A percentile compares a stretch with the other conserved stretches of the same genome.
Evolutionary conservation across 2,888 invertebrate species (phyloP).

Genomic region (Spodoptera littoralis): DNA sequence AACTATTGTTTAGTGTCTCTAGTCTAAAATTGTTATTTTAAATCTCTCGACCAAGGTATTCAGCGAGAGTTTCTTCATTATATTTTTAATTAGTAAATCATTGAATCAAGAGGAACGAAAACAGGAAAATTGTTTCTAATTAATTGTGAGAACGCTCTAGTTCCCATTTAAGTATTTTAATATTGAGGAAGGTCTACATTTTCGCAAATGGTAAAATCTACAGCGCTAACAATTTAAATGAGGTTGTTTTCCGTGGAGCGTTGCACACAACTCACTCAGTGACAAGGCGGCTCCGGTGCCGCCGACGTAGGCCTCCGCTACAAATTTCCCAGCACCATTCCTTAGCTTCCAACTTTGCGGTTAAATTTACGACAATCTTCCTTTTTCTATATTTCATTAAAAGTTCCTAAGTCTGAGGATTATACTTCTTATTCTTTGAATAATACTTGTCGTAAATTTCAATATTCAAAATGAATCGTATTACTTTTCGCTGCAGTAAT

Average conservation of each 20-base stretch:
- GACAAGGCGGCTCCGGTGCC: slow-evolving; percentile 29
- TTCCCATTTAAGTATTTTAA: slow-evolving; percentile 2
- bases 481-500: slow-evolving; percentile 54
- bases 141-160: slow-evolving; percentile 20
- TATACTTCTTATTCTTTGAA: slow-evolving; percentile 63
- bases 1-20: no score
- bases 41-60: no score
- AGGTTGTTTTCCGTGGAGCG: slow-evolving; percentile 31
- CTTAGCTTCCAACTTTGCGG: slow-evolving; percentile 59
- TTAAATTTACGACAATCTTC: slow-evolving; percentile 66
- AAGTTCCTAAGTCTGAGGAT: slow-evolving; percentile 69
- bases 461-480: slow-evolving; percentile 57
- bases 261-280: slow-evolving; percentile 46
- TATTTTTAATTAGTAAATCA: slow-evolving; percentile 16
- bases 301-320: slow-evolving; percentile 40
- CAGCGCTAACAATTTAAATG: slow-evolving; percentile 33
- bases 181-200: slow-evolving; percentile 13
- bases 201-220: slow-evolving; percentile 22
- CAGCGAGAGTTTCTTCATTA: not conserved
- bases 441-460: slow-evolving; percentile 63
- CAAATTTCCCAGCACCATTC: slow-evolving; percentile 50
- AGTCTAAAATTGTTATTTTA: no score
- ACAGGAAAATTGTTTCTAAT: slow-evolving; percentile 31
- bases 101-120: slow-evolving; percentile 2
- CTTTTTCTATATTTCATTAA: slow-evolving; percentile 73